Evolutionary conservation across 2,888 invertebrate species (phyloP), one percentile per base, ranked within the genome.

Genomic region (Carabus problematicus): DNA sequence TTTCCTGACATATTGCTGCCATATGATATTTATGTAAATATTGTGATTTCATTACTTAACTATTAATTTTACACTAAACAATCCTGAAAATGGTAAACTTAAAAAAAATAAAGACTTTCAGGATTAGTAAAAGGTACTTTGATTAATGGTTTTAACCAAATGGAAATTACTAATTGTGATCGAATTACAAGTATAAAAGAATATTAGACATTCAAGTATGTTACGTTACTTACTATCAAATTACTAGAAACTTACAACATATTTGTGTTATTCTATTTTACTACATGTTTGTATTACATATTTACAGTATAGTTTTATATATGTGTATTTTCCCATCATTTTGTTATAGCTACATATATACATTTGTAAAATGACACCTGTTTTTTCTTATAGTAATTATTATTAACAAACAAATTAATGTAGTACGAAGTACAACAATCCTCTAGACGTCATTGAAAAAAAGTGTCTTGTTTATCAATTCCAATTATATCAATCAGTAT

Each of bases 1-100:
- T 59, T 66, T 66, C 66, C 66, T 66, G 66, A 66, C 52, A 67
- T 52, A 67, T 67, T 60, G 67, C 67, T 67, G 67, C 67, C 67
- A 67, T 67, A 64, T 63, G 63, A 63, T 63, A 66, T 66, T 66
- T 67, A 60, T 67, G 67, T 67, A 67, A 52, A 67, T 67, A 60
- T 64, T 67, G 67, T 67, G 67, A 67, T 67, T 66, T 64, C 43
- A 60, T 52, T 58, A 42, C 41, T 42, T 59, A 39, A 29, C 9
- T 54, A 63, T 52, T 11, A 19, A 18, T 49, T 49, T 49, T n/a
- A n/a, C n/a, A n/a, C 6, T 29, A 29, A 29, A 3, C 29, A 29
- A 52, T 52, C 52, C 52, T 52, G 52, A 52, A 52, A 12, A 52
- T 12, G 29, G 29, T 29, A 6, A 52, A 52, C 7, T 52, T 18